Evolutionary conservation across 2,113 vertebrate species (phyloP).

Genomic region (Acrocephalus kingi): DNA sequence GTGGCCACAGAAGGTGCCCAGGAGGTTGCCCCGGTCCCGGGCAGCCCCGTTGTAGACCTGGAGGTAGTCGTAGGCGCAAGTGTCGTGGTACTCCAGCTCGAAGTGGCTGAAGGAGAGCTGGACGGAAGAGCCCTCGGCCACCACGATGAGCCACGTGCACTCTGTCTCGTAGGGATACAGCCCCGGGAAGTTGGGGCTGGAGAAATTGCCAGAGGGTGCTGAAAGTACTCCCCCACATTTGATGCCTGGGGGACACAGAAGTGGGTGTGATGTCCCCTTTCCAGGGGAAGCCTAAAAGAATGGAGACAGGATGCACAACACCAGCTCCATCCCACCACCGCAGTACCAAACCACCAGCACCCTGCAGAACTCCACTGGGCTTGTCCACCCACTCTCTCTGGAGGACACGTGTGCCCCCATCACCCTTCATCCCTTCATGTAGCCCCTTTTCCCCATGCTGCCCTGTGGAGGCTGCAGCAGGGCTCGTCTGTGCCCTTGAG

Average conservation of each 20-base stretch:
- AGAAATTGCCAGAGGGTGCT: slow-evolving; percentile 88
- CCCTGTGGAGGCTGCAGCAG: background rate
- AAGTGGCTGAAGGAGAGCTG: slow-evolving; percentile 92
- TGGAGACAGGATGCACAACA: background rate
- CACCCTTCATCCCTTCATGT: background rate
- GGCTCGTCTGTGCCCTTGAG: background rate
- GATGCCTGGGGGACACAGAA: slow-evolving; percentile 78
- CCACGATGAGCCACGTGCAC: slow-evolving; percentile 94
- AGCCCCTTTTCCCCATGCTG: background rate
- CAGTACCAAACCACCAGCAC: background rate
- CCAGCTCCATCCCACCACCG: background rate
- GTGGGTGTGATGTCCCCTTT: background rate
- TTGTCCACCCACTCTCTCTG: background rate
- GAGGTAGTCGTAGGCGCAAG: slow-evolving; percentile 91
- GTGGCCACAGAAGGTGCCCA: slow-evolving; percentile 91
- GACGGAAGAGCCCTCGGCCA: slow-evolving; percentile 90
- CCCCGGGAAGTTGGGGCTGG: slow-evolving; percentile 94
- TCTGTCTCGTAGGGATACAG: slow-evolving; percentile 88
- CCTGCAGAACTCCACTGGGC: background rate
- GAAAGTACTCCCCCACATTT: slow-evolving; percentile 96
- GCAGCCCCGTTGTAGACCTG: slow-evolving; percentile 92
- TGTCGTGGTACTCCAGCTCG: slow-evolving; percentile 87
- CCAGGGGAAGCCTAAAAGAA: background rate
- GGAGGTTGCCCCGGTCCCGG: slow-evolving; percentile 87
- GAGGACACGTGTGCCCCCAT: fast-evolving